Evolutionary conservation across 2,797 vertebrate genomes (phyloP).

Genomic region (Distichodus sexfasciatus): DNA sequence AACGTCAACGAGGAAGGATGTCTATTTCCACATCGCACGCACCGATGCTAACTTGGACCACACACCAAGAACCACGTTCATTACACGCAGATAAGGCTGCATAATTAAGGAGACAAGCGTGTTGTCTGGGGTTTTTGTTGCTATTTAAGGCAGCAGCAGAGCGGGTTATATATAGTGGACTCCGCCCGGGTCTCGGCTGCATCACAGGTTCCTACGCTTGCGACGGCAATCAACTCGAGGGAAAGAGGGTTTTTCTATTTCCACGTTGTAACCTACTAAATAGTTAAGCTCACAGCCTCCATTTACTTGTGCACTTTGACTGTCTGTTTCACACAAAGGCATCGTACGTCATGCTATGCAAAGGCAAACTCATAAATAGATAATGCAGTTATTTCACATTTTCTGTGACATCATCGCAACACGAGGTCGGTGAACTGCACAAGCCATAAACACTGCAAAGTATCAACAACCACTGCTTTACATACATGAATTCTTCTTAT

Average conservation of each 20-base stretch:
- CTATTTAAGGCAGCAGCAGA: slow-evolving; percentile 49
- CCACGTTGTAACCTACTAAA: slow-evolving; percentile 15
- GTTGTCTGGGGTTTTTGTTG: slow-evolving; percentile 33
- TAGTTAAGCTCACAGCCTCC: slow-evolving; percentile 8
- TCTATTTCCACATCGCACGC: slow-evolving; percentile 7
- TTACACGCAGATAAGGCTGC: slow-evolving; percentile 30
- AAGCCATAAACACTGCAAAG: too few relatives aligned
- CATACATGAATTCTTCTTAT: too few relatives aligned
- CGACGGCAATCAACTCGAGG: slow-evolving; percentile 3
- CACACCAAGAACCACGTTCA: not conserved
- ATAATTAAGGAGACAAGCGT: slow-evolving; percentile 48
- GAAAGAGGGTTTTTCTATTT: slow-evolving; percentile 28
- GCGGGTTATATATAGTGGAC: slow-evolving; percentile 48
- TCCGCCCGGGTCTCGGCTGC: slow-evolving; percentile 7
- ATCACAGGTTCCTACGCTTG: slow-evolving; percentile 27
- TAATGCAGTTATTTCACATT: too few relatives aligned
- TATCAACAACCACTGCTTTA: too few relatives aligned
- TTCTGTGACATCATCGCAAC: too few relatives aligned
- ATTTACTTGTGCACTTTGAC: not conserved
- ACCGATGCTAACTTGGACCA: slow-evolving; percentile 9
- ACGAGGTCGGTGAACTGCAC: too few relatives aligned
- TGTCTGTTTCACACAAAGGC: not conserved
- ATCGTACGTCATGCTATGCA: too few relatives aligned
- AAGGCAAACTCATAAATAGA: too few relatives aligned
- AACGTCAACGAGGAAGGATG: not conserved